A percentile compares a stretch with the other conserved stretches of the same genome.
phyloP scores from a whole-genome alignment of 2,113 vertebrate genomes.

The Microcebus tavaratra region DNA sequence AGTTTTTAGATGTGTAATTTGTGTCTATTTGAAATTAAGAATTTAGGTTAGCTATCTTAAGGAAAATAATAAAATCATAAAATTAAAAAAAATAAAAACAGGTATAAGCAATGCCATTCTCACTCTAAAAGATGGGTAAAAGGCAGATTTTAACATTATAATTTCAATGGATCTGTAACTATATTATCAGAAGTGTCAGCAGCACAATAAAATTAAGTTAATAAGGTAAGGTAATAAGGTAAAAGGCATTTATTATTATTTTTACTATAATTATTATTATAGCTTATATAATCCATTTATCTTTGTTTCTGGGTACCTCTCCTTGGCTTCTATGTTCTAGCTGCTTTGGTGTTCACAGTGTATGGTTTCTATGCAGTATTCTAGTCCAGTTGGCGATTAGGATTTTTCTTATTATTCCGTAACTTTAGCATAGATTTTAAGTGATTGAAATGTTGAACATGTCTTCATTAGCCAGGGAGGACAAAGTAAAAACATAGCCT shows the following conservation, averaged over 20 bases:
- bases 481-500: constrained; percentile 21
- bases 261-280: neutral
- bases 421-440: constrained; percentile 26
- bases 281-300: neutral
- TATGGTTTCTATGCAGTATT: neutral
- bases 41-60: neutral
- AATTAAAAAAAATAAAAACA: neutral
- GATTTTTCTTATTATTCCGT: neutral
- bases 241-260: neutral
- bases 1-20: neutral
- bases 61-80: constrained; percentile 27
- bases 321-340: neutral
- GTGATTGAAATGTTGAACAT: neutral
- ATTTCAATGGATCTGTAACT: neutral
- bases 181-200: neutral
- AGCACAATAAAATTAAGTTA: constrained; percentile 26
- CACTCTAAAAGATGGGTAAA: neutral
- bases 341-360: neutral
- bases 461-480: neutral
- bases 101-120: neutral
- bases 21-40: neutral
- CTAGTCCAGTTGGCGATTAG: neutral
- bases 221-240: neutral
- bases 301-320: neutral
- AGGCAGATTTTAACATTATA: neutral